Conservation (phyloP, 2,888 invertebrate genomes). For the Hylaea fasciaria region DNA sequence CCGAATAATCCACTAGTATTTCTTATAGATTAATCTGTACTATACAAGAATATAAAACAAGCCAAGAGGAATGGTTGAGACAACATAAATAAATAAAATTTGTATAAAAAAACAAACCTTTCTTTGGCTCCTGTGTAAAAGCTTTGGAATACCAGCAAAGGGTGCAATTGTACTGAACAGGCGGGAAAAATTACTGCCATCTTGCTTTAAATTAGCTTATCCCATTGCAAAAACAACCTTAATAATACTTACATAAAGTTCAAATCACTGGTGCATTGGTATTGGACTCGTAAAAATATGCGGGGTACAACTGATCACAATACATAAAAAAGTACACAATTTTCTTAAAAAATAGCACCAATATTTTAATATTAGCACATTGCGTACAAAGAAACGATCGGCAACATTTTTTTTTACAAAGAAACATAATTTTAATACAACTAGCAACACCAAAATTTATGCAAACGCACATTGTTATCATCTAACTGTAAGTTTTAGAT, state of each 20-base stretch:
- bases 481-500: conserved; percentile 46
- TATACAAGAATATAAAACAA: conserved; percentile 50
- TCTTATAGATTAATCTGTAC: conserved; percentile 47
- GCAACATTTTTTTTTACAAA: conserved; percentile 52
- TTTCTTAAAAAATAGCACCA: conserved; percentile 78
- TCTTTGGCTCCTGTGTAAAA: conserved; percentile 71
- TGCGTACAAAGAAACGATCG: conserved; percentile 55
- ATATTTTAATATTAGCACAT: conserved; percentile 77
- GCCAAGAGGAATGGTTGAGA: conserved; percentile 60
- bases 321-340: conserved; percentile 64
- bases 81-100: conserved; percentile 56
- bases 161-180: conserved; percentile 74
- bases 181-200: conserved; percentile 45
- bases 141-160: conserved; percentile 62
- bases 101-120: conserved; percentile 56
- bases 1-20: conserved; percentile 43
- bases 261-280: conserved; percentile 75
- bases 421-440: conserved; percentile 58
- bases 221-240: conserved; percentile 59
- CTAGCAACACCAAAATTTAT: conserved; percentile 69
- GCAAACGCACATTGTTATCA: conserved; percentile 26
- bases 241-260: conserved; percentile 51
- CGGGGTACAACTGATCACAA: conserved; percentile 51
- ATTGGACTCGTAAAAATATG: conserved; percentile 41
- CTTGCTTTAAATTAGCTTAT: conserved; percentile 50